A percentile compares a stretch with the other conserved stretches of the same genome.
phyloP scores from a whole-genome alignment of 2,797 vertebrate genomes.

The Lithobates sylvaticus region DNA sequence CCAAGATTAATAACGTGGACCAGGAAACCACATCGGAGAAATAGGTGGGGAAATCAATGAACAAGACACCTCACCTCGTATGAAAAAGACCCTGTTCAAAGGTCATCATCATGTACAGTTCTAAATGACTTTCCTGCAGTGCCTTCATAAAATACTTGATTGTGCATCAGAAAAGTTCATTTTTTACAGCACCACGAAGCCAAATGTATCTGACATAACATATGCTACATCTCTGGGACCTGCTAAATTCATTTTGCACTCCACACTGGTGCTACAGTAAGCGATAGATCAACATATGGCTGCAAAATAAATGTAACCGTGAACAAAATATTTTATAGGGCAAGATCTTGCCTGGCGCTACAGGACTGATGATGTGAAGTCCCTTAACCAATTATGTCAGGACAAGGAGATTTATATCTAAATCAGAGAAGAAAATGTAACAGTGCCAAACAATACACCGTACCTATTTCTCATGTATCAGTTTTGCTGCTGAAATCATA shows the following conservation, averaged over 20 bases:
- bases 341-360: neutral
- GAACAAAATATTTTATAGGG: neutral
- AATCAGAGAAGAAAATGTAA: conserved; percentile 11
- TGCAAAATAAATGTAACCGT: conserved; percentile 4
- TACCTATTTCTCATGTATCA: conserved; percentile 7
- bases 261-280: neutral
- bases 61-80: no score
- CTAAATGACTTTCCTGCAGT: no score
- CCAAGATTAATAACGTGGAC: no score
- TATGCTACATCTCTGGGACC: neutral
- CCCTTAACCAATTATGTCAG: conserved; percentile 11
- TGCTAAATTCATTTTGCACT: neutral
- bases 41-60: no score
- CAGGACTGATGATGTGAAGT: neutral
- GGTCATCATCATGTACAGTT: no score
- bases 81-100: no score
- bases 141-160: no score
- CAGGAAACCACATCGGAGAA: no score
- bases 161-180: no score
- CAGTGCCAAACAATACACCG: neutral
- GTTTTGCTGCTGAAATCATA: neutral
- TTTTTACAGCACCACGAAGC: neutral
- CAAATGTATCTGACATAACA: neutral
- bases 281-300: neutral
- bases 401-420: neutral